Base-by-base conservation (phyloP, 37 sponge, comb jelly and placozoan genomes). In the Corticium candelabrum region DNA sequence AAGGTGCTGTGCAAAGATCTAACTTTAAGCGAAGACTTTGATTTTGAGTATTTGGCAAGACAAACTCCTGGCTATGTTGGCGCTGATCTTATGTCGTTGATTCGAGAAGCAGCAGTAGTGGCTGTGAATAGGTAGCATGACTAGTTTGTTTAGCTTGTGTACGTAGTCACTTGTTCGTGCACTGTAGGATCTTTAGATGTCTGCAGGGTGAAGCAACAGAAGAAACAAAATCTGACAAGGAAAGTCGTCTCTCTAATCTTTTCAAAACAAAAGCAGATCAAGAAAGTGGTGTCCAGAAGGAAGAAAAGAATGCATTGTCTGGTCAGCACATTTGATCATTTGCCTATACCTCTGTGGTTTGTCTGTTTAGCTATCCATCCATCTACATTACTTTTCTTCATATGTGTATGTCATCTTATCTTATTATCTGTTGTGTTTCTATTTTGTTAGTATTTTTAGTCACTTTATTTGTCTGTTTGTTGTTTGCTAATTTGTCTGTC, bases 1-100 rank as follows among this genome's bases (percentile, higher is more conserved):
- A 69, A 76, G 33, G 87, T 94, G n/a, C 85, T 91, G 35, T 90
- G 94, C 31, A 62, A 75, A 1, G 74, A 80, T n/a, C 79, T 93
- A 39, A 82, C 77, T 37, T 33, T 97, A 36, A 83, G 79, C 39
- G 84, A 83, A 0, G 84, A 78, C 4, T 84, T 97, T n/a, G 43
- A 77, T 32, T 89, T 84, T 67, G 40, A 77, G 40, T 37, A 41
- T 39, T 11, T 97, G 2, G 87, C 98, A 31, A 88, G 89, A 34
- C 83, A 41, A 1, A 87, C 90, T 3, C 98, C 98, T 30, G 98
- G 98, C 7, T 91, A 81, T 81, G 98, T 94, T 21, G 89, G 90
- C 0, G 96, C 92, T 36, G 96, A 95, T 77, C 90, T 95, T 32
- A 74, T 57, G n/a, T 77, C 92, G n/a, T 82, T 95, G 40, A 77